Evolutionary conservation across 1,140 invertebrate species (phyloP).

Genomic region (Linepithema humile): DNA sequence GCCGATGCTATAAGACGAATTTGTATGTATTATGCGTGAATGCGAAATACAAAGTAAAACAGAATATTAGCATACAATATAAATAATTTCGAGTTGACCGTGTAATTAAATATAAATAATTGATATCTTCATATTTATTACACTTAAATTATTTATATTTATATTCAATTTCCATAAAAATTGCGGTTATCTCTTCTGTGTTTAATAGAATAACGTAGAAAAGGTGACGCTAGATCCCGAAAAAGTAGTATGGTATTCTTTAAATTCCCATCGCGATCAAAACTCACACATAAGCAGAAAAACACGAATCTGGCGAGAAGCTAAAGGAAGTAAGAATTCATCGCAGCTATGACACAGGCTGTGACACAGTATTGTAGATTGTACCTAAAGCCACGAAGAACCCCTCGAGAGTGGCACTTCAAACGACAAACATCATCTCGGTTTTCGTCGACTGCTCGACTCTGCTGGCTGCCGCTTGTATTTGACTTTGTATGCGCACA

Average conservation of each 20-base stretch:
- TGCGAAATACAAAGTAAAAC: background rate
- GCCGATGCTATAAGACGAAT: too few species aligned
- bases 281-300: slow-evolving; percentile 10
- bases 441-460: slow-evolving; percentile 40
- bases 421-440: slow-evolving; percentile 58
- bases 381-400: background rate
- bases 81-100: background rate
- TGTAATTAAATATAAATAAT: background rate
- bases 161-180: background rate
- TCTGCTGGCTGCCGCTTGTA: background rate
- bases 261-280: slow-evolving; percentile 2
- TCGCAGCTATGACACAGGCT: background rate
- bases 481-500: background rate
- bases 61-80: background rate
- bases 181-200: background rate
- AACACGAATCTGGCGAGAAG: background rate
- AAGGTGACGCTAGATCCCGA: background rate
- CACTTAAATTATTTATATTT: background rate
- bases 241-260: background rate
- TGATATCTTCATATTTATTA: background rate
- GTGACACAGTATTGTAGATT: background rate
- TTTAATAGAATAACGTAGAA: background rate
- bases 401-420: slow-evolving; percentile 55
- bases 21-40: background rate
- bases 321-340: background rate